Conservation (phyloP, 2,888 invertebrate species). For the Hirtodrosophila alboralis region DNA sequence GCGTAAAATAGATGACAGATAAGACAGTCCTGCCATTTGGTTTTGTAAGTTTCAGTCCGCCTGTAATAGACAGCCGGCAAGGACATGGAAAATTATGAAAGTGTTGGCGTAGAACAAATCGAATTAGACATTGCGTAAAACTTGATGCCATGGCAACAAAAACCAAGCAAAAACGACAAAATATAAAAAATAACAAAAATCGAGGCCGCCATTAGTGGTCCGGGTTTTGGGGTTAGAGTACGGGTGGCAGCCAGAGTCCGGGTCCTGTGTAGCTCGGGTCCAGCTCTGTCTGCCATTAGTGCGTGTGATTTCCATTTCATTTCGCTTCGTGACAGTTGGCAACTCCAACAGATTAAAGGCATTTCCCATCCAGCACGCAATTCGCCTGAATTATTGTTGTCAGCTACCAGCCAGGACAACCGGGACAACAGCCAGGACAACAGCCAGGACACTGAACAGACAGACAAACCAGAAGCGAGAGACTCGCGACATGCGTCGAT, state of each 20-base stretch:
- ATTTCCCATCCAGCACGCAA: conserved; percentile 80
- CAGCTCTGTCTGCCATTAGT: conserved; percentile 68
- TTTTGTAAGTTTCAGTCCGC: conserved; percentile 15
- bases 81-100: conserved; percentile 81
- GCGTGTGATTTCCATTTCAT: conserved; percentile 81
- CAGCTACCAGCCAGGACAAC: conserved; percentile 50
- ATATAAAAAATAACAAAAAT: no score
- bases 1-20: conserved; percentile 66
- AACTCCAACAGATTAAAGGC: conserved; percentile 83
- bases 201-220: conserved; percentile 44
- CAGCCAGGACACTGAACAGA: conserved; percentile 12
- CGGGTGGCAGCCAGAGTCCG: conserved; percentile 9
- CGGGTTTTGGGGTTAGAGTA: neutral
- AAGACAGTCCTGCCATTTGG: conserved; percentile 74
- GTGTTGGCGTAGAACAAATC: conserved; percentile 84
- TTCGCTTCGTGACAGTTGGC: conserved; percentile 83
- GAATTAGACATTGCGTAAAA: conserved; percentile 82
- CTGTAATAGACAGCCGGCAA: conserved; percentile 60
- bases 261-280: conserved; percentile 11
- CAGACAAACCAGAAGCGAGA: conserved; percentile 22
- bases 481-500: conserved; percentile 74
- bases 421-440: conserved; percentile 18
- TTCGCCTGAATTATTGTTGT: conserved; percentile 78
- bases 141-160: conserved; percentile 44
- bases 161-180: conserved; percentile 25